Percentiles rank a stretch among this genome's conserved stretches.
Evolutionary conservation across 2,113 vertebrate genomes (phyloP).

Genomic region (Lagenorhynchus albirostris): DNA sequence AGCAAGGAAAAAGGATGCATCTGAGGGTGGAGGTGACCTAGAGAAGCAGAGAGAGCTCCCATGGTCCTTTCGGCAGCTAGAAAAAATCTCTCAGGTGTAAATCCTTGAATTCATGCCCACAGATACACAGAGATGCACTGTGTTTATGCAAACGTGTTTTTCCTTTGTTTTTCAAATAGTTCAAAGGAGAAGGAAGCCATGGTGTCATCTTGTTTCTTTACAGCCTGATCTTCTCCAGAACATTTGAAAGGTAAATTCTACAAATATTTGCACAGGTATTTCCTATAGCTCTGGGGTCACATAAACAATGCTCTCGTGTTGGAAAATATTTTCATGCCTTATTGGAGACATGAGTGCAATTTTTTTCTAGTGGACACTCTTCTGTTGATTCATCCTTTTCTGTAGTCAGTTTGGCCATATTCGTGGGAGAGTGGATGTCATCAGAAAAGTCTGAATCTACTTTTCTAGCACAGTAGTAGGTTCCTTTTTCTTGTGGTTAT

Average conservation of each 20-base stretch:
- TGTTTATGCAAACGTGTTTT: not conserved
- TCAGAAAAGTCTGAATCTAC: not conserved
- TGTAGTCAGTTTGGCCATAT: not conserved
- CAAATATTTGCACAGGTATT: not conserved
- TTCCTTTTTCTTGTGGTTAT: not conserved
- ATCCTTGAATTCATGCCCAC: not conserved
- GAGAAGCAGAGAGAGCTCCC: too few species aligned
- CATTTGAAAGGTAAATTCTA: slow-evolving; percentile 84
- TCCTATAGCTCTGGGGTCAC: not conserved
- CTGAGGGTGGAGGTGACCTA: not conserved
- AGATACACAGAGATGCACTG: too few species aligned
- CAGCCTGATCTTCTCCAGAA: slow-evolving; percentile 91
- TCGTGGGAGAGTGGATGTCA: not conserved
- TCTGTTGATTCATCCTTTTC: not conserved
- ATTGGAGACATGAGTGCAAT: not conserved
- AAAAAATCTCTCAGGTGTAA: not conserved
- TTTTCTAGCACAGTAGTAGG: not conserved
- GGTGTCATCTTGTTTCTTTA: slow-evolving; percentile 92
- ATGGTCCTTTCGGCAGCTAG: not conserved
- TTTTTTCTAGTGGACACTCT: not conserved
- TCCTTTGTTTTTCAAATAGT: slow-evolving; percentile 78
- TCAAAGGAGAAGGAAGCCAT: slow-evolving; percentile 84
- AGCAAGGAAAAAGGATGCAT: not conserved
- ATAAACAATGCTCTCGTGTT: too few species aligned
- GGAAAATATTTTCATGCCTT: not conserved